phyloP scores from a whole-genome alignment of 2,113 vertebrate species.

The Protobothrops flavoviridis region DNA sequence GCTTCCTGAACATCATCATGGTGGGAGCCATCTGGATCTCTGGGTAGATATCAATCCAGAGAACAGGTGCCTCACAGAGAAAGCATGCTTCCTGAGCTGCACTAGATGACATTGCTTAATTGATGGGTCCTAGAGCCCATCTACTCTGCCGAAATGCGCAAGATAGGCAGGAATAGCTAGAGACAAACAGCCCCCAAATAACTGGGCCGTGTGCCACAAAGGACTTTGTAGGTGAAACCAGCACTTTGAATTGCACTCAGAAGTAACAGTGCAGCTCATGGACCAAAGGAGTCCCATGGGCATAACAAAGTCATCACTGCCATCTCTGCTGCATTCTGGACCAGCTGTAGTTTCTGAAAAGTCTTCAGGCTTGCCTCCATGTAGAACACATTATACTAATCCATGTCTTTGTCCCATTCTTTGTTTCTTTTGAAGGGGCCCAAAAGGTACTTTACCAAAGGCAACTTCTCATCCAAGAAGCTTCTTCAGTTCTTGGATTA shows the following conservation, averaged over 20 bases:
- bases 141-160: background rate
- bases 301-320: background rate
- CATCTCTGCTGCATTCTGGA: background rate
- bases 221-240: background rate
- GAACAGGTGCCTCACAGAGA: background rate
- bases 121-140: background rate
- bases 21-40: background rate
- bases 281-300: background rate
- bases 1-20: background rate
- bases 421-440: background rate
- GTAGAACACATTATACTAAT: background rate
- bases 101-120: background rate
- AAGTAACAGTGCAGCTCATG: background rate
- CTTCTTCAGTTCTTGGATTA: no score
- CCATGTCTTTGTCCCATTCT: background rate
- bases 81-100: background rate
- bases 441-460: no score
- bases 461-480: no score
- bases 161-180: background rate
- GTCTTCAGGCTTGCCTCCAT: background rate
- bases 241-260: background rate
- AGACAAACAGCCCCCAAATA: background rate
- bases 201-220: background rate
- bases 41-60: background rate
- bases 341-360: background rate